Base-by-base conservation (phyloP, 2,888 invertebrate species). In the Agrotis ipsilon region DNA sequence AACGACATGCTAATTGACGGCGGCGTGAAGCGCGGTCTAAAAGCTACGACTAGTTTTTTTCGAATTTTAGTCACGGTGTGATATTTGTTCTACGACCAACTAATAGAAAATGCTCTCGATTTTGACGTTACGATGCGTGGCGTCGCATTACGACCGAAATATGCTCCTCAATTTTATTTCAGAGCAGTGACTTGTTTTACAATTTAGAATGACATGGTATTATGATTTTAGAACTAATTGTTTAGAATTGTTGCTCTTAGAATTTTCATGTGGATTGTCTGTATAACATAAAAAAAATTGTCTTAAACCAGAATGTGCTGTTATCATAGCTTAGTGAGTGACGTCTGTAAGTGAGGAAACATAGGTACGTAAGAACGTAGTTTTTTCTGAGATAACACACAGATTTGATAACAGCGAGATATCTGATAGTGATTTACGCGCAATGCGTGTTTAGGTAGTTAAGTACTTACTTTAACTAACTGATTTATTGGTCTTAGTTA, bases 1-100 rank as follows among this genome's bases (percentile, higher is more conserved):
- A 94, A 94, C 92, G 93, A 94, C 92, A 94, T 94, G 94, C 94
- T 96, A 96, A 96, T 96, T 96, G 95, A 95, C 93, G 91, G 86
- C 88, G 90, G 91, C 89, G 92, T 91, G 92, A 92, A 92, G 89
- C 90, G 89, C 86, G 87, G 87, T 87, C 90, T 91, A 89, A 91
- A 91, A 90, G 88, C 86, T 86, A 86, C 85, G 84, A 86, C 81
- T 72, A 79, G n/a, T 88, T 93, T 92, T 92, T 90, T 89, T 66
- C 51, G 82, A 89, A 86, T 86, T 90, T 89, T 87, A 81, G 87
- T 84, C 75, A 76, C 82, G 75, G 82, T 82, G 83, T 86, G 73
- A 80, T 80, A 82, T 84, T 88, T 86, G 62, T 82, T 83, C 80
- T 74, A 69, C 57, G 58, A 78, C 48, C 77, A 81, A 82, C 72